Evolutionary conservation across 1,140 invertebrate genomes (phyloP), one percentile per base, ranked within the genome.

Genomic region (Oreohelix idahoensis): DNA sequence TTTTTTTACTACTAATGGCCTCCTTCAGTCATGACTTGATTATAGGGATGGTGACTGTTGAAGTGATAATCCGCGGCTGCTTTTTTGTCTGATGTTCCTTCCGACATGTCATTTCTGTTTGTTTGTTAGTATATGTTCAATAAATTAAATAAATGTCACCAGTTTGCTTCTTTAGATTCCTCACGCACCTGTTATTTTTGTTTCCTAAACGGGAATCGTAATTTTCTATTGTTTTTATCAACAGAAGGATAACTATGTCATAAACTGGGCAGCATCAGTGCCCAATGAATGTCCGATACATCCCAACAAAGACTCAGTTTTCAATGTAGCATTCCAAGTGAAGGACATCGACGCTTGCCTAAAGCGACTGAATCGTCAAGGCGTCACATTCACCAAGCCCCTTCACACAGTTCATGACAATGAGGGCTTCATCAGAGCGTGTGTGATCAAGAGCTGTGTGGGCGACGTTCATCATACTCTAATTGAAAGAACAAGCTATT

Each of bases 381-480:
- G 90, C 11, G 90, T 86, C 0, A 53, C 80, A 42, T 76, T 93
- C 17, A n/a, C 92, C 29, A 88, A 88, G 70, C 81, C 87, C 20
- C 81, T 90, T 5, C 84, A 84, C 36, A 87, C 74, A 42, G 75
- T 92, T 32, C 81, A 71, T 20, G 92, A 93, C 84, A 51, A 79
- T n/a, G 36, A 85, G 66, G 93, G 93, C 26, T 66, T 80, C 0
- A 89, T 94, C 0, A 89, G 84, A 13, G 90, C 91, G 81, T 92
- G 93, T 8, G 89, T 92, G 15, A 88, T 94, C 0, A 90, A 90
- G 76, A 94, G 94, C n/a, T 92, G 92, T 85, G 90, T 93, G 78
- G 93, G 93, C 0, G 94, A 94, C 87, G 90, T 94, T 15, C 87
- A 93, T 17, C 94, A 94, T 80, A 94, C 94, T 0, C 83, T 94